Conservation (phyloP, 2,113 vertebrate species). For the Pelmatolapia mariae region DNA sequence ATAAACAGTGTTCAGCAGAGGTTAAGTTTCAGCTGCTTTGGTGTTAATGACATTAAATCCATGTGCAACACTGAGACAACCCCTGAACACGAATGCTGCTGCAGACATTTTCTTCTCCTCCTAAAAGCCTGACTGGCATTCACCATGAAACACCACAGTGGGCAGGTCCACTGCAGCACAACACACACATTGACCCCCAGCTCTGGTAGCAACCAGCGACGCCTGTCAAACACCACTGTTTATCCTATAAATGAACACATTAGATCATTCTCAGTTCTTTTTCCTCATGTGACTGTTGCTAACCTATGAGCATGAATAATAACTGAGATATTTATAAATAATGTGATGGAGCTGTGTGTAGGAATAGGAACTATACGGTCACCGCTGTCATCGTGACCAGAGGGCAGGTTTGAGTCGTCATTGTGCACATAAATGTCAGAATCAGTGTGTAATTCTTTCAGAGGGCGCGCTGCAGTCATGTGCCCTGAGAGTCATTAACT, state of each 20-base stretch:
- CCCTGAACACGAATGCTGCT: not conserved
- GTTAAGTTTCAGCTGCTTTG: not conserved
- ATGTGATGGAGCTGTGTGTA: accelerated
- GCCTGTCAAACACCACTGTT: not conserved
- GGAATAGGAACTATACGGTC: not conserved
- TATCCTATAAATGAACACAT: accelerated
- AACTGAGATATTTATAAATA: not conserved
- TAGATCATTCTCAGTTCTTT: not conserved
- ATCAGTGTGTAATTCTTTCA: not conserved
- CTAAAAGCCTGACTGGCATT: not conserved
- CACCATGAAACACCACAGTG: not conserved
- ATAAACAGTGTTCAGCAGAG: not conserved
- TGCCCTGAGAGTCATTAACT: not conserved
- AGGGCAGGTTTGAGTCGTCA: not conserved
- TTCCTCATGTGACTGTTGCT: not conserved
- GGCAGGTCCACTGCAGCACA: not conserved
- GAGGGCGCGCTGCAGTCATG: not conserved
- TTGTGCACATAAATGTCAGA: not conserved
- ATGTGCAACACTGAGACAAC: not conserved
- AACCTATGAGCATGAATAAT: not conserved
- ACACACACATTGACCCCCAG: accelerated
- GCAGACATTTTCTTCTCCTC: not conserved
- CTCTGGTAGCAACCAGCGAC: accelerated
- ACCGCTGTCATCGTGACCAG: accelerated
- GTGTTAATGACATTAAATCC: accelerated